phyloP scores from a whole-genome alignment of 2,888 invertebrate genomes.

The Nomada fabriciana region DNA sequence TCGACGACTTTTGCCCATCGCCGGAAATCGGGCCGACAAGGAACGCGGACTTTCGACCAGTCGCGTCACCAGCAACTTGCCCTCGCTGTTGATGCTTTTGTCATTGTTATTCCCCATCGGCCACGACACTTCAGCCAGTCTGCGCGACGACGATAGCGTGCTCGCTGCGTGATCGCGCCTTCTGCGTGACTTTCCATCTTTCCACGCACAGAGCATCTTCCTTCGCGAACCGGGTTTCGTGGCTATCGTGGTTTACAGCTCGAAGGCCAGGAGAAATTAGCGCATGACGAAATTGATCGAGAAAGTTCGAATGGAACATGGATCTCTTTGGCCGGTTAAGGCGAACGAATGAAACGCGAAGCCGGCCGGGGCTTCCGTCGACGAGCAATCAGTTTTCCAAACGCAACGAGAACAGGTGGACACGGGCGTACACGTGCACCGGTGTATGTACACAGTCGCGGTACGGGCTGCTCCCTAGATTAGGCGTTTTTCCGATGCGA shows the following conservation, averaged over 20 bases:
- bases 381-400: constrained; percentile 13
- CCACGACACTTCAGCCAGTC: constrained; percentile 28
- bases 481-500: constrained; percentile 30
- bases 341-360: not conserved
- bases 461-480: constrained; percentile 18
- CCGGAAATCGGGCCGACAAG: constrained; percentile 33
- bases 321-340: not conserved
- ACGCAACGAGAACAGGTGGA: constrained; percentile 23
- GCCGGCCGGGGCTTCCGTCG: not conserved
- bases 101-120: constrained; percentile 47
- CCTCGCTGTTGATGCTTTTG: constrained; percentile 36
- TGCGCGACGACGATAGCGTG: constrained; percentile 46
- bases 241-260: not conserved
- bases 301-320: not conserved
- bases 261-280: no score
- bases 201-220: constrained; percentile 14
- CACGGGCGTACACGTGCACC: not conserved
- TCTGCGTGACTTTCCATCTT: constrained; percentile 9
- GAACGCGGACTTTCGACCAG: constrained; percentile 50
- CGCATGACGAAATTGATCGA: no score
- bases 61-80: constrained; percentile 30
- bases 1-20: constrained; percentile 20
- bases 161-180: constrained; percentile 57
- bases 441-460: not conserved
- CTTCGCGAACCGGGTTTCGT: not conserved